Evolutionary conservation across 2,113 vertebrate genomes (phyloP), one percentile per base, ranked within the genome.

Genomic region (Cololabis saira): DNA sequence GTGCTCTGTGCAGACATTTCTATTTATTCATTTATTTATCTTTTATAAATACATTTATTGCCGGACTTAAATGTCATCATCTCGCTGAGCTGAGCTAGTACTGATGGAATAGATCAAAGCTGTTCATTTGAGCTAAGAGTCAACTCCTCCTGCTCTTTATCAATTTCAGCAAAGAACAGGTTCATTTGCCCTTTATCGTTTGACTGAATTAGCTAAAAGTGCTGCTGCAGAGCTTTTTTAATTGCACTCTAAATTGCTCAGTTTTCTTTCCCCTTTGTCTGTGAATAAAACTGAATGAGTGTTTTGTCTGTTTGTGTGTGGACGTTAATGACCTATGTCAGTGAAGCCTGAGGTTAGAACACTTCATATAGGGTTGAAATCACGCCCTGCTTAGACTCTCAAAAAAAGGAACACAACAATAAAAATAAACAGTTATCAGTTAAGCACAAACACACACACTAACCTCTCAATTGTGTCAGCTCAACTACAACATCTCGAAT

Each of bases 201-300:
- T 40, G 40, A 64, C 40, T 57, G 18, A 60, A 76, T 63, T 43
- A 48, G 47, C 50, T 78, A 3, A 74, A 61, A 68, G 42, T 60
- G 71, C 71, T 55, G 43, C 21, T 55, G 49, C 19, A 53, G 49
- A 17, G 41, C 17, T 68, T 79, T 68, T 65, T 9, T 52, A 21
- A 61, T 56, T 67, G 33, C 49, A 63, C 48, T 59, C 27, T 7
- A 42, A 58, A 33, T 52, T 70, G 60, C 14, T 44, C 37, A 1
- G 24, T 53, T 65, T 44, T 18, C 16, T 48, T 17, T 60, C 21
- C 47, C 47, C 33, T 50, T 53, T 56, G 2, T 57, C 43, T 65
- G 48, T 33, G 33, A 59, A 74, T 56, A 22, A 55, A 61, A 47
- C 13, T 59, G 3, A 55, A 67, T 21, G 18, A 15, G 13, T 61